These are phyloP conservation scores for Anticlea derivata DNA, from an alignment of 2,888 invertebrate species.

Conservation along the genomic window DNA sequence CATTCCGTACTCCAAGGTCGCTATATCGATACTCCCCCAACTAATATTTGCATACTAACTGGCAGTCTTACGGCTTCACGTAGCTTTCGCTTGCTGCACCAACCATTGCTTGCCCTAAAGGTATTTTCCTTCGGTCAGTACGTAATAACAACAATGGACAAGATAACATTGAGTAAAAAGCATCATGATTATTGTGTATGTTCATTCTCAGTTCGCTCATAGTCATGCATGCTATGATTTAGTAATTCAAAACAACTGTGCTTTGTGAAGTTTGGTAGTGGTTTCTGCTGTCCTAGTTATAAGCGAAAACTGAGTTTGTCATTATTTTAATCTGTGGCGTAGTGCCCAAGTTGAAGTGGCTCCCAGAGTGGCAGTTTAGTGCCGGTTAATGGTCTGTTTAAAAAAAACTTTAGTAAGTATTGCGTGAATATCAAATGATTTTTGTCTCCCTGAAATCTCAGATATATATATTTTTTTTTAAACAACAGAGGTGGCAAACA, in stretches of 20 bases:
- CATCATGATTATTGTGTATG: slow-evolving; percentile 11
- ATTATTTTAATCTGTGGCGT: slow-evolving; percentile 39
- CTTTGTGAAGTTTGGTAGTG: slow-evolving; percentile 40
- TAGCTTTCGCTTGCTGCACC: slow-evolving; percentile 33
- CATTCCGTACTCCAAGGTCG: slow-evolving; percentile 35
- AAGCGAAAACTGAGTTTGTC: slow-evolving; percentile 34
- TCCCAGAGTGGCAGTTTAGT: slow-evolving; percentile 20
- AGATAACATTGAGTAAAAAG: slow-evolving; percentile 15
- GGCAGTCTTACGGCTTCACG: slow-evolving; percentile 35
- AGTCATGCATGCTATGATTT: slow-evolving; percentile 37
- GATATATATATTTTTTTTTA: no score
- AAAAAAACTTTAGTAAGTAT: no score
- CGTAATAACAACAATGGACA: slow-evolving; percentile 20
- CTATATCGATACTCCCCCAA: slow-evolving; percentile 42
- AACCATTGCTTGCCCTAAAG: slow-evolving; percentile 23
- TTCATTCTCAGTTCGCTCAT: slow-evolving; percentile 14
- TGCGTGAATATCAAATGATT: no score
- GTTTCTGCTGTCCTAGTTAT: slow-evolving; percentile 39
- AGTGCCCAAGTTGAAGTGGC: slow-evolving; percentile 18
- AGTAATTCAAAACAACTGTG: slow-evolving; percentile 49
- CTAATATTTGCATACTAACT: slow-evolving; percentile 62
- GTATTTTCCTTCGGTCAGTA: neutral
- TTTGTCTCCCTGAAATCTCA: no score
- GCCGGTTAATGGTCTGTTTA: slow-evolving; percentile 4
- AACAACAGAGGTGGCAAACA: no score